Conservation (phyloP, 64 coral and sea anemone species). For the Orbicella faveolata region DNA sequence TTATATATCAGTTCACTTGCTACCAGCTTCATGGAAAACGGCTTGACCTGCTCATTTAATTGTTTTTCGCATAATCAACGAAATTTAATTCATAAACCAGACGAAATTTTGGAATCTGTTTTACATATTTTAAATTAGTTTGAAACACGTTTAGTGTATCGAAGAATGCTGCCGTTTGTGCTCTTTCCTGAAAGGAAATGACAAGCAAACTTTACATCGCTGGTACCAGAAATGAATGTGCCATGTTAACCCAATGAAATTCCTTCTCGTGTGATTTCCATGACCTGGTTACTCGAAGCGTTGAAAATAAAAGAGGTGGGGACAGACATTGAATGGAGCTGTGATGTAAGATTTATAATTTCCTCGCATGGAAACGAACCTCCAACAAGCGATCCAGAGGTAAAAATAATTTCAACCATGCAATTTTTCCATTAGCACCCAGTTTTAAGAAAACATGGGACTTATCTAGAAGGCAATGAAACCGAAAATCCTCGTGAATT, state of each 20-base stretch:
- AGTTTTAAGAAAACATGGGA: constrained; percentile 9
- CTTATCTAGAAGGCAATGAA: constrained; percentile 23
- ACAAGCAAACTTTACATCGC: neutral
- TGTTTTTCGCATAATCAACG: neutral
- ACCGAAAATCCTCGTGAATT: neutral
- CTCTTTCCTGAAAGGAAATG: neutral
- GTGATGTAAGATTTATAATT: constrained; percentile 57
- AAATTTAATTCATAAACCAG: neutral
- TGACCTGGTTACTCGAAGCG: constrained; percentile 35
- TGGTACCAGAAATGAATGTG: constrained; percentile 30
- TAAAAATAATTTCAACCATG: neutral
- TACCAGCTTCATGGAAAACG: neutral
- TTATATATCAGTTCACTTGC: neutral
- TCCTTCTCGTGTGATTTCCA: neutral
- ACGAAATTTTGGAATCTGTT: neutral
- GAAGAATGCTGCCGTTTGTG: neutral
- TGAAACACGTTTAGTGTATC: neutral
- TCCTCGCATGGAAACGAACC: neutral
- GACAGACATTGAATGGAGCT: constrained; percentile 28
- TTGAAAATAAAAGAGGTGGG: constrained; percentile 17
- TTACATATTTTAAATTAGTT: neutral
- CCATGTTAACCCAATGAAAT: constrained; percentile 14
- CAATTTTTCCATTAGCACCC: neutral
- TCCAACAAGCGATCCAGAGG: neutral
- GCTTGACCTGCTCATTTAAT: neutral